Evolutionary conservation across 2,888 invertebrate species (phyloP).

Genomic region (Liopterus haemorrhoidalis): DNA sequence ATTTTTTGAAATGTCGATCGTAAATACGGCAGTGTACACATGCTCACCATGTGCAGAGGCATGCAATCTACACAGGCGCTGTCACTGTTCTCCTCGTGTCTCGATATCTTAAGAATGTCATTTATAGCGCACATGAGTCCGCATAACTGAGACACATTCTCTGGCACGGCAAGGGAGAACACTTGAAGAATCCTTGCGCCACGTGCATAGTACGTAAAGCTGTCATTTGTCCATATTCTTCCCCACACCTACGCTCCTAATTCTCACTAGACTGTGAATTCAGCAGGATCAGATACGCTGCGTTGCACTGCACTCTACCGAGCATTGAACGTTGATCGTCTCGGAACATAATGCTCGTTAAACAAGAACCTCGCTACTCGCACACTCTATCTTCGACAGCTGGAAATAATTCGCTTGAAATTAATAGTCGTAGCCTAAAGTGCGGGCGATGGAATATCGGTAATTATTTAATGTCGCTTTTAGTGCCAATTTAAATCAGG

Average conservation of each 20-base stretch:
- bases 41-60: not conserved
- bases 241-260: not conserved
- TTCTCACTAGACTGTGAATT: not conserved
- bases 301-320: not conserved
- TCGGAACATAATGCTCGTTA: not conserved
- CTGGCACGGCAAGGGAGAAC: conserved; percentile 1
- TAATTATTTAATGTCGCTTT: conserved; percentile 29
- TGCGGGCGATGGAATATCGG: conserved; percentile 22
- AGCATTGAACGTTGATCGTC: not conserved
- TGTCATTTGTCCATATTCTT: conserved; percentile 11
- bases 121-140: conserved; percentile 21
- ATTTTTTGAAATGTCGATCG: too few relatives aligned
- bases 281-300: not conserved
- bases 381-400: conserved; percentile 21
- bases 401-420: conserved; percentile 19
- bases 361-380: not conserved
- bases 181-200: conserved; percentile 15
- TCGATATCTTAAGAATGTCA: conserved; percentile 23
- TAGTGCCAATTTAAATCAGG: conserved; percentile 30
- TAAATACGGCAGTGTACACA: too few relatives aligned
- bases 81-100: conserved; percentile 1
- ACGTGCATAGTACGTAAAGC: conserved; percentile 20
- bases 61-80: not conserved
- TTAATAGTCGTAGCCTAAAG: conserved; percentile 12
- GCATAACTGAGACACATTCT: conserved; percentile 21